Percentiles rank a stretch among this genome's conserved stretches.
Conservation (phyloP, 2,888 invertebrate species). For the Agrilus biguttatus region DNA sequence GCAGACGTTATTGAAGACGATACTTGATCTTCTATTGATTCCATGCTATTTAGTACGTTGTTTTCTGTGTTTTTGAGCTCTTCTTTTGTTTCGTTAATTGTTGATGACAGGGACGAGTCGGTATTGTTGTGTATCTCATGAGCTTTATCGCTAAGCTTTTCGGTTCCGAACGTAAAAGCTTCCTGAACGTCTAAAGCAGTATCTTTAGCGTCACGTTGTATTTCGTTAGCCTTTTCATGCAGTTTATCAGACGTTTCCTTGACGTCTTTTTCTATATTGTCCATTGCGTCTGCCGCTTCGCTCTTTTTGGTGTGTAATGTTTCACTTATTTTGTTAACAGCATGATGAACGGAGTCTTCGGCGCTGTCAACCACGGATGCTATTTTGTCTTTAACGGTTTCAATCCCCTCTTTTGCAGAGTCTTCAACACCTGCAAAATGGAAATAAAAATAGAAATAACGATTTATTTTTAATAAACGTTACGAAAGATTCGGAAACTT, state of each 20-base stretch:
- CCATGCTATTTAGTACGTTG: too few species aligned
- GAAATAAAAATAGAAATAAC: too few species aligned
- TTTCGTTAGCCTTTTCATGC: constrained; percentile 20
- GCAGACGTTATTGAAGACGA: too few species aligned
- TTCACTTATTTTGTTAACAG: constrained; percentile 20
- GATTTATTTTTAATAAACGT: too few species aligned
- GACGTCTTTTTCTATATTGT: constrained; percentile 15
- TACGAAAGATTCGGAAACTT: too few species aligned
- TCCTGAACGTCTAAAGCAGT: neutral
- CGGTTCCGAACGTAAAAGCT: neutral
- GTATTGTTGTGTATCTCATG: constrained; percentile 9
- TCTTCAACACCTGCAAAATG: constrained; percentile 21
- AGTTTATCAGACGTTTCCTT: constrained; percentile 18
- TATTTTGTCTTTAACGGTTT: constrained; percentile 23
- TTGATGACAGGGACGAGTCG: too few species aligned
- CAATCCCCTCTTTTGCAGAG: constrained; percentile 21
- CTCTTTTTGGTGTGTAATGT: constrained; percentile 19
- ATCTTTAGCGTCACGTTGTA: constrained; percentile 10
- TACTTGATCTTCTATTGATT: too few species aligned
- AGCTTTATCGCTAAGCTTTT: constrained; percentile 6
- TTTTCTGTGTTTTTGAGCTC: too few species aligned
- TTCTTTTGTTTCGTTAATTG: too few species aligned
- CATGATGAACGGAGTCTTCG: too few species aligned
- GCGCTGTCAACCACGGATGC: constrained; percentile 17
- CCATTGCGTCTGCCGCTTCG: constrained; percentile 13